These are phyloP conservation scores for Mnemiopsis leidyi DNA, from an alignment of 37 sponge, comb jelly and placozoan genomes.

Conservation along the genomic window DNA sequence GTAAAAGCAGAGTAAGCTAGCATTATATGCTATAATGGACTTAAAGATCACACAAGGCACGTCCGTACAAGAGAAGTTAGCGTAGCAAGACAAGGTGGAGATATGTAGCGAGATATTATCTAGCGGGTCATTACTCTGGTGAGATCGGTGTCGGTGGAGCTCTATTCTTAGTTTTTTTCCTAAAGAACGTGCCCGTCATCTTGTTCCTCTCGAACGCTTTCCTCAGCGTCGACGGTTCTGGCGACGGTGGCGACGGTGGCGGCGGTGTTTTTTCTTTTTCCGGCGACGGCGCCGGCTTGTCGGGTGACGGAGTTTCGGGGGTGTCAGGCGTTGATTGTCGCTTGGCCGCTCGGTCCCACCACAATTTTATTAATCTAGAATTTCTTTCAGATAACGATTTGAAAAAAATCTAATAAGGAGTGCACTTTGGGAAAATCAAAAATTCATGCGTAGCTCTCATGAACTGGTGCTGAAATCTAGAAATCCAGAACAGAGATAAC, in stretches of 20 bases:
- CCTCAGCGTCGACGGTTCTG: background rate
- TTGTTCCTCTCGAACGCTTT: constrained; percentile 26
- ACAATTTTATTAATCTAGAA: background rate
- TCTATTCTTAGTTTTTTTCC: constrained; percentile 30
- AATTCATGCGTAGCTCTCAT: background rate
- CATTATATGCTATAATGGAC: no score
- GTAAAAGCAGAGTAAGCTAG: no score
- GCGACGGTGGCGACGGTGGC: background rate
- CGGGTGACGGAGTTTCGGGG: background rate
- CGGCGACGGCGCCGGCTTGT: background rate
- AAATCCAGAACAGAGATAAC: background rate
- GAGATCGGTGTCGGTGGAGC: background rate
- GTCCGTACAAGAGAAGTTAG: no score
- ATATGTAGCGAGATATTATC: background rate
- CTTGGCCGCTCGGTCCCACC: constrained; percentile 26
- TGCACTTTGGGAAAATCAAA: background rate
- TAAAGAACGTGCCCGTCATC: constrained; percentile 25
- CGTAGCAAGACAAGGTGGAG: background rate
- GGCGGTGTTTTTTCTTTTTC: background rate
- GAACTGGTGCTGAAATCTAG: background rate
- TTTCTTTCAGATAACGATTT: background rate
- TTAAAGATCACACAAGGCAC: no score
- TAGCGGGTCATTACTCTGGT: background rate
- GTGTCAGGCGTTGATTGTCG: background rate
- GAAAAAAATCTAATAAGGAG: background rate